These are phyloP conservation scores for Chalcosyrphus nemorum DNA, from an alignment of 2,888 invertebrate species.

Conservation along the genomic window DNA sequence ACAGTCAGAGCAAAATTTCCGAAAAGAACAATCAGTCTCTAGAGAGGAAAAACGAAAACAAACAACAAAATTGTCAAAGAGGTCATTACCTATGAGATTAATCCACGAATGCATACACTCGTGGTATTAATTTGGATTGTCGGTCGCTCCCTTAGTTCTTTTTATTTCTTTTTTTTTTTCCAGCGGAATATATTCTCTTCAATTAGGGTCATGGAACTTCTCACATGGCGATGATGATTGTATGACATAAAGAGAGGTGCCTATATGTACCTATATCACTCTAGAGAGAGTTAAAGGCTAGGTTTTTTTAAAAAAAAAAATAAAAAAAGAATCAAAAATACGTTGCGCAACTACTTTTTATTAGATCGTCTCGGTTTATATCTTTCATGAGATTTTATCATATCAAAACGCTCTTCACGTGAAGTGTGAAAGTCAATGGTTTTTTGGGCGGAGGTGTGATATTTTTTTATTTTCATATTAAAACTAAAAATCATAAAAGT, in stretches of 20 bases:
- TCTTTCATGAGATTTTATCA: background rate
- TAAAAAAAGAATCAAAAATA: too few species aligned
- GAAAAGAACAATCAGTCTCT: background rate
- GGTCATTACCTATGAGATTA: slow-evolving; percentile 47
- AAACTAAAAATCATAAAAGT: background rate
- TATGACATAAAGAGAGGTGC: background rate
- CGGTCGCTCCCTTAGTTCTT: background rate
- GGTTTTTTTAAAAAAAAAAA: background rate
- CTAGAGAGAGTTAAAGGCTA: background rate
- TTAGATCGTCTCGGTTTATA: background rate
- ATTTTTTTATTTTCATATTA: background rate
- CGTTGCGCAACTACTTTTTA: background rate
- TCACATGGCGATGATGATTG: background rate
- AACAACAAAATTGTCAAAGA: slow-evolving; percentile 31
- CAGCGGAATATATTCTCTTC: slow-evolving; percentile 20
- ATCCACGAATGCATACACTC: slow-evolving; percentile 14
- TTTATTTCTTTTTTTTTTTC: background rate
- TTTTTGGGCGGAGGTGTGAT: background rate
- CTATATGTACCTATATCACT: background rate
- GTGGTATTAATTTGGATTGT: slow-evolving; percentile 51
- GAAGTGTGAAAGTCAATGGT: slow-evolving; percentile 5
- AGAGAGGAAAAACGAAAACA: background rate
- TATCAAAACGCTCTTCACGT: background rate
- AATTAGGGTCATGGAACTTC: slow-evolving; percentile 43
- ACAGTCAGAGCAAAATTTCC: background rate